Percentiles rank a stretch among this genome's conserved stretches.
These are phyloP conservation scores for Formicarius rufipectus DNA, from an alignment of 2,113 vertebrate species.

Conservation along the genomic window DNA sequence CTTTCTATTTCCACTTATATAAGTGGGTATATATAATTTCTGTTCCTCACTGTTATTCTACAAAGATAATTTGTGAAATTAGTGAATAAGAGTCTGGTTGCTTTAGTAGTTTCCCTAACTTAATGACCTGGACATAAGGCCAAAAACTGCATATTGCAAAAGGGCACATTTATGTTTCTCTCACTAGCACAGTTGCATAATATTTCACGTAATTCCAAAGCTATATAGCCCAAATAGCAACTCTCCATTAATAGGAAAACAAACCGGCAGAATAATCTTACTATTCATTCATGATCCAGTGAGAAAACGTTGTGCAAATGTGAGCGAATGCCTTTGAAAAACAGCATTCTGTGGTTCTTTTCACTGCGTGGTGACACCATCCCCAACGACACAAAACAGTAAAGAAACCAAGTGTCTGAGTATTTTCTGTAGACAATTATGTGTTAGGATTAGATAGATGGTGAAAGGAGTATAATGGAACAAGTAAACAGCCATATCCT, in stretches of 20 bases:
- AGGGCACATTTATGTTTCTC: neutral
- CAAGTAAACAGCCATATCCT: slow-evolving; percentile 48
- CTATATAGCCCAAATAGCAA: neutral
- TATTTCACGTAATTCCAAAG: neutral
- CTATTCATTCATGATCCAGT: slow-evolving; percentile 26
- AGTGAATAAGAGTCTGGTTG: neutral
- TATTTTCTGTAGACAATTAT: slow-evolving; percentile 47
- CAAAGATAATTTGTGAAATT: neutral
- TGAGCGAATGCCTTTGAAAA: slow-evolving; percentile 6
- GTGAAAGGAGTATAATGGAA: slow-evolving; percentile 41
- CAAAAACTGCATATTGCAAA: neutral
- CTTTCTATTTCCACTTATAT: neutral
- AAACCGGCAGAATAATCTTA: slow-evolving; percentile 44
- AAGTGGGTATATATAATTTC: neutral
- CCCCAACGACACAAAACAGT: slow-evolving; percentile 33
- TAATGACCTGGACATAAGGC: neutral
- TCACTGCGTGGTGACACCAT: slow-evolving; percentile 54
- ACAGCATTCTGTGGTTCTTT: slow-evolving; percentile 42
- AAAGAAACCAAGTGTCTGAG: slow-evolving; percentile 18
- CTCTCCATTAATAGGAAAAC: neutral
- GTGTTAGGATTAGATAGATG: slow-evolving; percentile 34
- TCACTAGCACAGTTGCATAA: neutral
- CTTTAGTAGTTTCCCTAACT: neutral
- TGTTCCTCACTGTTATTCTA: neutral
- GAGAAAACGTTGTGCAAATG: slow-evolving; percentile 18